Conservation (phyloP, 1,140 invertebrate species). For the Hormaphis cornu region DNA sequence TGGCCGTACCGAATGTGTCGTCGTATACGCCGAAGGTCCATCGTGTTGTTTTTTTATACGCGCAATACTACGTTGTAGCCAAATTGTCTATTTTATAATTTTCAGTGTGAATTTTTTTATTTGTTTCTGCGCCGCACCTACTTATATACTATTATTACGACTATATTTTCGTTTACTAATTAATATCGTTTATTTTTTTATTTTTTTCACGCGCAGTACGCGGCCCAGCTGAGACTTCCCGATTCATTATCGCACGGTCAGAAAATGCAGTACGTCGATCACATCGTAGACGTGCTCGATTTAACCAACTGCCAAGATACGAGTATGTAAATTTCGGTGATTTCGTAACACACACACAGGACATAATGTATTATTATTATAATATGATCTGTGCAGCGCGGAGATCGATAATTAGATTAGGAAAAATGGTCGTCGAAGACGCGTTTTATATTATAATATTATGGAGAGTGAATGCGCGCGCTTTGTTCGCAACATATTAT, state of each 20-base stretch:
- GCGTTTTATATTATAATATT: background rate
- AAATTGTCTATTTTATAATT: too few relatives aligned
- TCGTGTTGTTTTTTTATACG: too few relatives aligned
- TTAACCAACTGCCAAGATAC: conserved; percentile 68
- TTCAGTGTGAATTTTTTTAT: too few relatives aligned
- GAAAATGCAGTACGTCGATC: conserved; percentile 69
- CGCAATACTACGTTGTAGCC: too few relatives aligned
- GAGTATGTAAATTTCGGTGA: conserved; percentile 47
- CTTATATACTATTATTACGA: background rate
- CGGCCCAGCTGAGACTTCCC: conserved; percentile 61
- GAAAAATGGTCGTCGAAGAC: background rate
- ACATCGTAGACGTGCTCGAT: conserved; percentile 69
- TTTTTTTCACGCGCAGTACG: conserved; percentile 47
- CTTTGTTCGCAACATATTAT: conserved; percentile 15
- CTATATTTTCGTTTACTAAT: too few relatives aligned
- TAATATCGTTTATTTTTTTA: too few relatives aligned
- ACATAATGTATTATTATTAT: background rate
- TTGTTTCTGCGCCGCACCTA: too few relatives aligned
- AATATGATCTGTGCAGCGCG: too few relatives aligned
- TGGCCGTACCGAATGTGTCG: too few relatives aligned
- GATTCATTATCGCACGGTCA: conserved; percentile 62
- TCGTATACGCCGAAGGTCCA: too few relatives aligned
- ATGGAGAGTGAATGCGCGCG: background rate
- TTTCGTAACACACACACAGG: background rate
- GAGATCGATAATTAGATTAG: conserved; percentile 4